Percentiles rank a stretch among this genome's conserved stretches.
Conservation (phyloP, 1,140 invertebrate species). For the Aporrectodea caliginosa region DNA sequence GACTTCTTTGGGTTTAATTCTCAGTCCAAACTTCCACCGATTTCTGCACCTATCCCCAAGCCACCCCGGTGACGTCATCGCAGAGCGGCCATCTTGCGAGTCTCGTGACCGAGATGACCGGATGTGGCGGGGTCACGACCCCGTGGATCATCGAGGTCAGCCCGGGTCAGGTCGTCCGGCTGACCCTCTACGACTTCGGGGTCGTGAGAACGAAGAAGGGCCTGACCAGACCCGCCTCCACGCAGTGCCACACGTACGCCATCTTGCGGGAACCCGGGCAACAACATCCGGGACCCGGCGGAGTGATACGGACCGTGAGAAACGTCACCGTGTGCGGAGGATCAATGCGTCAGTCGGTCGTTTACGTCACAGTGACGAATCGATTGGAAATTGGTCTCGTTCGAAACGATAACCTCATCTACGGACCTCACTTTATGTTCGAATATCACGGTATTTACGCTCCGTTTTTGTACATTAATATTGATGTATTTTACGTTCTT, state of each 20-base stretch:
- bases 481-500: no score
- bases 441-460: background rate
- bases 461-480: no score
- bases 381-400: background rate
- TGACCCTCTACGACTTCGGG: conserved; percentile 6
- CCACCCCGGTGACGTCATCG: background rate
- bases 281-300: no score
- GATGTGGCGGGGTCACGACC: conserved; percentile 14
- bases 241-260: background rate
- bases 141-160: conserved; percentile 21
- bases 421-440: background rate
- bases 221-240: background rate
- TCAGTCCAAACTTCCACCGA: background rate
- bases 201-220: background rate
- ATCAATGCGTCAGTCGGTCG: background rate
- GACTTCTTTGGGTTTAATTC: no score
- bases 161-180: background rate
- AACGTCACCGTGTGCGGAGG: background rate
- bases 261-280: background rate
- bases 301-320: no score
- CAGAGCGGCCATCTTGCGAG: conserved; percentile 10
- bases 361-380: background rate
- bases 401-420: background rate
- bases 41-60: background rate
- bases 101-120: conserved; percentile 14